A percentile compares a stretch with the other conserved stretches of the same genome.
These are phyloP conservation scores for Chloroceryle inda DNA, from an alignment of 2,797 vertebrate genomes.

Conservation along the genomic window DNA sequence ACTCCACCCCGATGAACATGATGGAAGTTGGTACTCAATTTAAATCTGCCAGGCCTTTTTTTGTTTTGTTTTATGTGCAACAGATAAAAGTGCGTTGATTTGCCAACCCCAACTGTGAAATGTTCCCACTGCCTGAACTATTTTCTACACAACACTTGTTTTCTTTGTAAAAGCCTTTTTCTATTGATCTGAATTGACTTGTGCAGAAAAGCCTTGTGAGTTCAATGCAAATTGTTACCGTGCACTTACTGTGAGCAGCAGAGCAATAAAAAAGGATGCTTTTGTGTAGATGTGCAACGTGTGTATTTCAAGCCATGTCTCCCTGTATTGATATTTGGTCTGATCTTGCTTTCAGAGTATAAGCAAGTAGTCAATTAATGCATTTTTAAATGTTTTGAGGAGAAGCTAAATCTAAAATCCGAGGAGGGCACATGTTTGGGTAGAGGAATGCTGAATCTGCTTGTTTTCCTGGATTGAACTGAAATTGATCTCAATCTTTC, in stretches of 20 bases:
- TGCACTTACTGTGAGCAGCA: constrained; percentile 29
- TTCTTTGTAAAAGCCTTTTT: constrained; percentile 59
- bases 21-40: neutral
- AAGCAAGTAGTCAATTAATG: constrained; percentile 51
- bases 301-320: constrained; percentile 34
- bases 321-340: constrained; percentile 40
- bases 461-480: neutral
- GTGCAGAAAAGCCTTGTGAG: constrained; percentile 38
- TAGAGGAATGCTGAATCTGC: constrained; percentile 16
- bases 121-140: constrained; percentile 28
- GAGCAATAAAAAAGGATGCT: constrained; percentile 30
- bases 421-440: neutral
- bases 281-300: neutral
- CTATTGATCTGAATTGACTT: constrained; percentile 72
- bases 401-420: neutral
- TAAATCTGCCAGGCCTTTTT: neutral
- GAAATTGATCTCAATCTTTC: constrained; percentile 36
- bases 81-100: constrained; percentile 41
- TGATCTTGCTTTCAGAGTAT: constrained; percentile 22
- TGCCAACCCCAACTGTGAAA: constrained; percentile 28
- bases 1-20: accelerated
- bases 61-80: neutral
- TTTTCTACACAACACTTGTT: constrained; percentile 66
- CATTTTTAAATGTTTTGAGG: constrained; percentile 52
- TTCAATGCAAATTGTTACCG: constrained; percentile 15